Conservation (phyloP, 1,140 invertebrate species). For the Ylistrum balloti region DNA sequence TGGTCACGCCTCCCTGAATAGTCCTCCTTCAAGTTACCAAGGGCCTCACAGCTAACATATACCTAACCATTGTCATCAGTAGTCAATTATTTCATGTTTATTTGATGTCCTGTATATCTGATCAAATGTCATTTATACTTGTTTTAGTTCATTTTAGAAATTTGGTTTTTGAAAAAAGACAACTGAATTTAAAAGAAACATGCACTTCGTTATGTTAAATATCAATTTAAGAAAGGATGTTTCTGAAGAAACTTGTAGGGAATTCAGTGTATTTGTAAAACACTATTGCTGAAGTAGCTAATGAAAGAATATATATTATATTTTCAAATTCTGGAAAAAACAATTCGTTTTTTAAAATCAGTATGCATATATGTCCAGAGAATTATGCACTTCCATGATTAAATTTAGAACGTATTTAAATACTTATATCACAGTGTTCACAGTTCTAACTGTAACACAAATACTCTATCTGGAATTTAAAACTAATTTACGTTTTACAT, state of each 20-base stretch:
- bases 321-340: not conserved
- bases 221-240: too few relatives aligned
- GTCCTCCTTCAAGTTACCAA: conserved; percentile 29
- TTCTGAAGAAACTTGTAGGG: too few relatives aligned
- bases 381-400: too few relatives aligned
- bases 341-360: not conserved
- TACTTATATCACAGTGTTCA: too few relatives aligned
- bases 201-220: not conserved
- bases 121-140: conserved; percentile 1
- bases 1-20: not conserved
- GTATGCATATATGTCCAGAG: too few relatives aligned
- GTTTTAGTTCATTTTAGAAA: not conserved
- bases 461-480: too few relatives aligned
- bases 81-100: conserved; percentile 38
- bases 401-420: too few relatives aligned
- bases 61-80: not conserved
- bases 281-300: too few relatives aligned
- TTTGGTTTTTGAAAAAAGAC: not conserved
- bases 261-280: not conserved
- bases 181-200: not conserved
- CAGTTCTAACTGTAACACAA: too few relatives aligned
- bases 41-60: not conserved
- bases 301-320: too few relatives aligned
- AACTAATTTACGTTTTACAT: too few relatives aligned
- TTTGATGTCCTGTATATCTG: not conserved